These are phyloP conservation scores for Lepus townsendii DNA, from an alignment of 2,797 vertebrate genomes.

Conservation along the genomic window DNA sequence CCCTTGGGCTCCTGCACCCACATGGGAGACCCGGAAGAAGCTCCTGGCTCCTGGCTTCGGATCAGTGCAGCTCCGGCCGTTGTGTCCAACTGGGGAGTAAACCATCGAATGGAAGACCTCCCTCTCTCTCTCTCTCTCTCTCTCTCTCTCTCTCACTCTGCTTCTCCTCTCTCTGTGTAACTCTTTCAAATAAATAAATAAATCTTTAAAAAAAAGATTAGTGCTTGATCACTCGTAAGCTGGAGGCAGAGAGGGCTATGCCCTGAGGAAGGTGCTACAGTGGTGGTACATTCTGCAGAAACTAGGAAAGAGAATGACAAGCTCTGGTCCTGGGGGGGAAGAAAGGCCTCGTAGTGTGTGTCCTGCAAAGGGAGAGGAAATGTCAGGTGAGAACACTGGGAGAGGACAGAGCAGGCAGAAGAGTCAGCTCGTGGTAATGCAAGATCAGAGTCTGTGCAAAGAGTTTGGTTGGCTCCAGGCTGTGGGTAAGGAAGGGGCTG, in stretches of 20 bases:
- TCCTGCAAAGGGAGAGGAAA: neutral
- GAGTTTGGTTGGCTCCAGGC: neutral
- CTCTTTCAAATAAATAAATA: no score
- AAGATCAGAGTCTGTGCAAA: neutral
- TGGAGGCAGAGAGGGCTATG: neutral
- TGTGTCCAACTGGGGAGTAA: no score
- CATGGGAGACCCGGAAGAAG: no score
- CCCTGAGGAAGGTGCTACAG: neutral
- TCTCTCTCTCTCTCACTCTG: no score
- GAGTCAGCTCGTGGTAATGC: fast-evolving
- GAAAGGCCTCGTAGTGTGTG: neutral
- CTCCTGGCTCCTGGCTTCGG: no score
- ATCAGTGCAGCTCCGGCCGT: no score
- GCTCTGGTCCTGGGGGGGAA: neutral
- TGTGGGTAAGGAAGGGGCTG: neutral
- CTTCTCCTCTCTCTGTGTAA: no score
- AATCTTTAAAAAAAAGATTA: no score
- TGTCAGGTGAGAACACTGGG: neutral
- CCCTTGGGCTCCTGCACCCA: no score
- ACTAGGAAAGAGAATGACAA: neutral
- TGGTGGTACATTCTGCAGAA: neutral
- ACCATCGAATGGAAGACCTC: no score
- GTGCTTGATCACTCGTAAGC: neutral
- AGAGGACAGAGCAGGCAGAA: neutral
- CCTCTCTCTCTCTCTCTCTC: no score